These are phyloP conservation scores for Helobdella robusta DNA, from an alignment of 2,888 invertebrate species.

Conservation along the genomic window DNA sequence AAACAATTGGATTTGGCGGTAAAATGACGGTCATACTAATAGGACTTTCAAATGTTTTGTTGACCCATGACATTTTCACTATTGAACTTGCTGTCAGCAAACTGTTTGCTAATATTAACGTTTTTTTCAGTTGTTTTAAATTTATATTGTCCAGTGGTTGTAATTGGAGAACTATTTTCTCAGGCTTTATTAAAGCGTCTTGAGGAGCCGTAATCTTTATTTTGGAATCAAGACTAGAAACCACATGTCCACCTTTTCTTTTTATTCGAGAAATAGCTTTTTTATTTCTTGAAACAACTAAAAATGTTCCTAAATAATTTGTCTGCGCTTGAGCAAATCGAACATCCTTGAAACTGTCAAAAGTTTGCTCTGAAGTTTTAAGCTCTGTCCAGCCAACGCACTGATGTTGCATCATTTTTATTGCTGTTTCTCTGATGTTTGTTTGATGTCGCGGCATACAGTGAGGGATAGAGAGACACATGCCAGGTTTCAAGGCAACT, in stretches of 20 bases:
- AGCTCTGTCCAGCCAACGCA: conserved; percentile 22
- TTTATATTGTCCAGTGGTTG: conserved; percentile 20
- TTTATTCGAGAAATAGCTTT: conserved; percentile 23
- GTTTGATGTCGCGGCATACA: conserved; percentile 24
- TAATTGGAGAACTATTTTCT: conserved; percentile 25
- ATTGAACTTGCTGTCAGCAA: conserved; percentile 20
- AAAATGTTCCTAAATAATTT: conserved; percentile 19
- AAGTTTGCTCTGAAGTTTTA: conserved; percentile 2
- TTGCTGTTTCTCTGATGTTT: conserved; percentile 9
- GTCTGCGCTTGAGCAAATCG: conserved; percentile 24
- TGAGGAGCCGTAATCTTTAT: conserved; percentile 15
- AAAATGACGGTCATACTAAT: conserved; percentile 23
- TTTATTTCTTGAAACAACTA: conserved; percentile 25
- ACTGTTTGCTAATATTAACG: conserved; percentile 10
- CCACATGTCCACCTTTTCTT: conserved; percentile 22
- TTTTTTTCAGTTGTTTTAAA: conserved; percentile 16
- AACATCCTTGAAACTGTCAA: conserved; percentile 24
- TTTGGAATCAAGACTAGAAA: conserved; percentile 23
- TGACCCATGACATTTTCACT: conserved; percentile 25
- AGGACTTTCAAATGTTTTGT: conserved; percentile 20
- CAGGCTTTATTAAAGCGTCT: conserved; percentile 22
- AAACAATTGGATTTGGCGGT: conserved; percentile 26
- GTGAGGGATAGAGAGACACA: conserved; percentile 25
- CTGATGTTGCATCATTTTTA: conserved; percentile 11
- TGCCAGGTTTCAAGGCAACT: conserved; percentile 30